Percentiles rank a stretch among this genome's conserved stretches.
These are phyloP conservation scores for Nymphalis c-album DNA, from an alignment of 2,888 invertebrate species.

Conservation along the genomic window DNA sequence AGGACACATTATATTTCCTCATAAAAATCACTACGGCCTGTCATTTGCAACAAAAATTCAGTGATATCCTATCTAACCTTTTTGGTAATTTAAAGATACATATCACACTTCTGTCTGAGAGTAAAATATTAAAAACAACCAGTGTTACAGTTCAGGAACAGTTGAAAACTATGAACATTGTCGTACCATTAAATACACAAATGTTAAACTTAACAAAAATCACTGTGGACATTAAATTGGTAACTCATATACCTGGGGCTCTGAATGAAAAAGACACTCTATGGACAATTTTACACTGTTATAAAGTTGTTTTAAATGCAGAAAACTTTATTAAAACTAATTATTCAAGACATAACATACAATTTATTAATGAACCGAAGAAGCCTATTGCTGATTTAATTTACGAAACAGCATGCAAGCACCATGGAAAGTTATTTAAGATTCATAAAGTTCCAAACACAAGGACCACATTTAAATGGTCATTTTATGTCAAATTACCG, in stretches of 20 bases:
- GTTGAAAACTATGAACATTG: slow-evolving; percentile 50
- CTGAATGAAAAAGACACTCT: slow-evolving; percentile 52
- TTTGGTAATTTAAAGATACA: slow-evolving; percentile 56
- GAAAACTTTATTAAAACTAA: slow-evolving; percentile 61
- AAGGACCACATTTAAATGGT: slow-evolving; percentile 40
- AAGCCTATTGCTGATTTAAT: slow-evolving; percentile 50
- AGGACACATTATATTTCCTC: slow-evolving; percentile 51
- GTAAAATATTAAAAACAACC: slow-evolving; percentile 54
- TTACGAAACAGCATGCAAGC: slow-evolving; percentile 41
- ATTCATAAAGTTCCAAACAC: slow-evolving; percentile 43
- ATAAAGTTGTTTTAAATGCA: slow-evolving; percentile 49
- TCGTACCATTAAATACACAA: slow-evolving; percentile 52
- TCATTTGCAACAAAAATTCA: slow-evolving; percentile 49
- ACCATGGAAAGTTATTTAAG: slow-evolving; percentile 51
- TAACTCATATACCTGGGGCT: slow-evolving; percentile 58
- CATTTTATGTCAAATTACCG: slow-evolving; percentile 59
- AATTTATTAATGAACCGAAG: slow-evolving; percentile 45
- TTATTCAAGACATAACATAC: slow-evolving; percentile 33
- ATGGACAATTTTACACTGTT: slow-evolving; percentile 58
- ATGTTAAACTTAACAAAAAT: slow-evolving; percentile 44
- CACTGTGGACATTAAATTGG: slow-evolving; percentile 53
- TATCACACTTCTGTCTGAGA: slow-evolving; percentile 50
- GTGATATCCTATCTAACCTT: slow-evolving; percentile 49
- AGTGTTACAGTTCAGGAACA: slow-evolving; percentile 53
- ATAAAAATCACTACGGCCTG: slow-evolving; percentile 48